phyloP scores from a whole-genome alignment of 2,888 invertebrate species.

The Platynereis dumerilii region DNA sequence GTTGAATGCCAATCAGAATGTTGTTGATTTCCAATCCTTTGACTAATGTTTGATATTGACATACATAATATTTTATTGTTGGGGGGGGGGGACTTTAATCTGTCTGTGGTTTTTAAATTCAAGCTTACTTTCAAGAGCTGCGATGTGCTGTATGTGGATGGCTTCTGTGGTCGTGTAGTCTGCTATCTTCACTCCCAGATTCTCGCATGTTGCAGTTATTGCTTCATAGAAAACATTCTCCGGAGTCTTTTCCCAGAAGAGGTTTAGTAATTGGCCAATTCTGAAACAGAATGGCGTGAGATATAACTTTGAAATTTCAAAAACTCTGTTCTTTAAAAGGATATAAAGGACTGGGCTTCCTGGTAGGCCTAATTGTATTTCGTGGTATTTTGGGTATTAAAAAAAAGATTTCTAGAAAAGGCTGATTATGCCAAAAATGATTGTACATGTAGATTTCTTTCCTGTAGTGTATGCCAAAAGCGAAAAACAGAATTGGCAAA shows the following conservation, averaged over 20 bases:
- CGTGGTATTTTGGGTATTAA: too few relatives aligned
- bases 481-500: too few relatives aligned
- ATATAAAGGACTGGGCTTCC: too few relatives aligned
- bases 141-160: constrained; percentile 20
- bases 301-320: neutral
- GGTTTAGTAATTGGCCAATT: constrained; percentile 59
- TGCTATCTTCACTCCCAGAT: constrained; percentile 31
- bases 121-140: neutral
- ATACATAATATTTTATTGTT: too few relatives aligned
- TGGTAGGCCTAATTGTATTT: too few relatives aligned
- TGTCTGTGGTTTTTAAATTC: neutral
- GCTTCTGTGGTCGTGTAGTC: constrained; percentile 39
- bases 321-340: neutral
- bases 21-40: too few relatives aligned
- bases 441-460: too few relatives aligned
- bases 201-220: constrained; percentile 39
- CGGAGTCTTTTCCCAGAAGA: constrained; percentile 61
- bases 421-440: too few relatives aligned
- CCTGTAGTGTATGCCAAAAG: too few relatives aligned
- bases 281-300: constrained; percentile 23
- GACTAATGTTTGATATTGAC: too few relatives aligned
- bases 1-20: too few relatives aligned
- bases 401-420: too few relatives aligned
- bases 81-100: neutral
- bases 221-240: constrained; percentile 56